Base-by-base conservation (phyloP, 2,113 vertebrate genomes). In the Meriones unguiculatus region DNA sequence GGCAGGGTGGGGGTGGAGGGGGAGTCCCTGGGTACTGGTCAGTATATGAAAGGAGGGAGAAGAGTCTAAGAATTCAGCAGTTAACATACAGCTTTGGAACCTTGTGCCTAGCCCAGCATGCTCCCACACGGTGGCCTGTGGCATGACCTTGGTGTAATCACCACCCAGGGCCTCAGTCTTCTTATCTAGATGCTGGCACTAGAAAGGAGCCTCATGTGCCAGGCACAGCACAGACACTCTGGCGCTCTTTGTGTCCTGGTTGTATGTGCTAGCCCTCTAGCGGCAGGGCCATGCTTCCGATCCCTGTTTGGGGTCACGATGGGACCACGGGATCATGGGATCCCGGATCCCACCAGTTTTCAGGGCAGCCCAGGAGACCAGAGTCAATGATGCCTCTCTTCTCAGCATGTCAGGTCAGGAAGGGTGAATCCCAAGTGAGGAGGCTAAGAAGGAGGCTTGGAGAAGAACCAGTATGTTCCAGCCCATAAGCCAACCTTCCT, bases 11-110 rank as follows among this genome's bases (percentile, higher is more conserved):
- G 46, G 46, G 46, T 46, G 46, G 46, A 46, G 46, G 46, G 46
- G 4, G 46, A 46, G 46, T 5, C 46, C 46, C 1, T 13, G 13
- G 46, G 28, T n/a, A 22, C 7, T 1, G 22, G 22, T 24, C 1
- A 28, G 59, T 46, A 17, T 30, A 13, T 6, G 13, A 62, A 52
- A 25, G 70, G 64, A 1, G 2, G 4, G 50, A 11, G 7, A 69
- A 32, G 24, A 64, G 67, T 28, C 28, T 12, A 6, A 17, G 32
- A 38, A 65, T 41, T 50, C 5, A 81, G 35, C 25, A 13, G 54
- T 30, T 72, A 25, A 28, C 30, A 15, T 6, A 6, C 6, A 12
- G n/a, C 13, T 18, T 46, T 7, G 3, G 65, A 32, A 32, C 75
- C 50, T 64, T 7, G 2, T 0, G 2, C 38, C 86, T 24, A 0